phyloP scores from a whole-genome alignment of 2,113 vertebrate genomes.

The Myotis davidii region DNA sequence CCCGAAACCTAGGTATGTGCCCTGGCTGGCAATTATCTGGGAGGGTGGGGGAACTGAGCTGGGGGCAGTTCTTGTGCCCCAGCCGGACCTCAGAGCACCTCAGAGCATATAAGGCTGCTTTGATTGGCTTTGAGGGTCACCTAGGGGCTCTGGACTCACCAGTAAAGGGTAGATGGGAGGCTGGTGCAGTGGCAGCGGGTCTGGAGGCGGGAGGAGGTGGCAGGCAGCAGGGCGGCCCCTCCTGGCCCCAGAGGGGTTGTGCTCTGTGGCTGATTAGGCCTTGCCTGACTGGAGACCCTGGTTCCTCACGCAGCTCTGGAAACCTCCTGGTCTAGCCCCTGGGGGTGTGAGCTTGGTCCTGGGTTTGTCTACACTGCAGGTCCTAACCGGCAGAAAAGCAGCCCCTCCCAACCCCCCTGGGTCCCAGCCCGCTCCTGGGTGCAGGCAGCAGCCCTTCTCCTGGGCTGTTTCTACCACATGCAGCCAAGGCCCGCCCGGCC shows the following conservation, averaged over 20 bases:
- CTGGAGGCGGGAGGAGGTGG: not conserved
- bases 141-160: not conserved
- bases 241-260: not conserved
- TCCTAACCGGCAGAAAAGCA: slow-evolving; percentile 57
- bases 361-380: slow-evolving; percentile 58
- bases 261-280: not conserved
- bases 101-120: not conserved
- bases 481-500: not conserved
- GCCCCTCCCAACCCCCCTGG: slow-evolving; percentile 60
- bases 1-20: not conserved
- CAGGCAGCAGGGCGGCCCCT: not conserved
- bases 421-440: slow-evolving; percentile 48
- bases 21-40: not conserved
- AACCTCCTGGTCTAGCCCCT: not conserved
- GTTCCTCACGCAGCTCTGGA: not conserved
- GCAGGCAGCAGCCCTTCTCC: not conserved
- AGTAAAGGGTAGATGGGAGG: not conserved
- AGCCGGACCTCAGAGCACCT: too few relatives aligned
- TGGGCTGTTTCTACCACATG: not conserved
- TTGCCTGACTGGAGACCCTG: not conserved
- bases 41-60: not conserved
- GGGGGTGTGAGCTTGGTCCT: not conserved
- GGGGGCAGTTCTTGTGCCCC: not conserved
- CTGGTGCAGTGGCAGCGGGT: not conserved
- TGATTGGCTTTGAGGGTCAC: not conserved